Percentiles rank a stretch among this genome's conserved stretches.
Evolutionary conservation across 2,888 invertebrate genomes (phyloP).

Genomic region (Epirrhoe tristata): DNA sequence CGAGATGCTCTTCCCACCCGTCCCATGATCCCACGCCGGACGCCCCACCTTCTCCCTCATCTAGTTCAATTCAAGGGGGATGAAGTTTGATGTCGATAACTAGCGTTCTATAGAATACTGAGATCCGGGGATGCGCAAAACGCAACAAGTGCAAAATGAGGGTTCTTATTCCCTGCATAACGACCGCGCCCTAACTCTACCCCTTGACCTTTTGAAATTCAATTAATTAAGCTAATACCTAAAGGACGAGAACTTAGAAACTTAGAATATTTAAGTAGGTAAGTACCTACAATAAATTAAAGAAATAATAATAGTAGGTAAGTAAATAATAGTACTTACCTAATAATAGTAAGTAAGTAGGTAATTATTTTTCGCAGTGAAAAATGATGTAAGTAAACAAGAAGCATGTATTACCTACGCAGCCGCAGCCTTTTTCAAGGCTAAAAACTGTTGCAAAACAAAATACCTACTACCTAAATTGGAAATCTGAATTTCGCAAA

Average conservation of each 20-base stretch:
- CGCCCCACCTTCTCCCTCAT: not conserved
- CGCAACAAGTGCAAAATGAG: not conserved
- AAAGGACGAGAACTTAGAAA: not conserved
- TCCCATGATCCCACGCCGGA: not conserved
- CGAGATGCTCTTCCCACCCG: not conserved
- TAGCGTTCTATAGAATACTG: not conserved
- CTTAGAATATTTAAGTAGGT: too few relatives aligned
- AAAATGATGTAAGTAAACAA: not conserved
- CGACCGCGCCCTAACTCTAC: conserved; percentile 2
- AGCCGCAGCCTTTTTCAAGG: not conserved
- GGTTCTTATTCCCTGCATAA: not conserved
- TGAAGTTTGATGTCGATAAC: not conserved
- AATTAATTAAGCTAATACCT: not conserved
- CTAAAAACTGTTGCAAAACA: not conserved
- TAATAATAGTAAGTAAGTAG: not conserved
- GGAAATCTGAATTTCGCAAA: conserved; percentile 12
- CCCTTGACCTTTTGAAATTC: not conserved
- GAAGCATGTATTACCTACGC: not conserved
- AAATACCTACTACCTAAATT: not conserved
- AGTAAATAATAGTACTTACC: too few relatives aligned
- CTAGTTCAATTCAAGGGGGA: not conserved
- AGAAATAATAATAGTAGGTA: too few relatives aligned
- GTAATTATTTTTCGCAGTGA: not conserved
- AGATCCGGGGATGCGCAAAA: not conserved
- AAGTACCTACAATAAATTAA: too few relatives aligned